These are phyloP conservation scores for Euplagia quadripunctaria DNA, from an alignment of 2,888 invertebrate species.

Conservation along the genomic window DNA sequence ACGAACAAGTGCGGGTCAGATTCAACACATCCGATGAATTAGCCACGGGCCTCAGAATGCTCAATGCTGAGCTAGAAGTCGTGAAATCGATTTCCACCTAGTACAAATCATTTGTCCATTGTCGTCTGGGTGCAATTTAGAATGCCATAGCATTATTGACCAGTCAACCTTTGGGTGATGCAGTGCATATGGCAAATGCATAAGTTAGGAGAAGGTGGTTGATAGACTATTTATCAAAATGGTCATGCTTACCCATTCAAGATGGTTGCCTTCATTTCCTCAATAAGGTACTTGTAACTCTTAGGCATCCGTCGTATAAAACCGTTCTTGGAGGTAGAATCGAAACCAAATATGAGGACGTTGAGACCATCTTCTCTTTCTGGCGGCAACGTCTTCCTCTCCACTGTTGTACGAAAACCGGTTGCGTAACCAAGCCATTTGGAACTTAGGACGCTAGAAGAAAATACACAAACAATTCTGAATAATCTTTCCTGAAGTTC, in stretches of 20 bases:
- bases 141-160: no score
- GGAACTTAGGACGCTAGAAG: slow-evolving; percentile 56
- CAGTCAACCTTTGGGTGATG: no score
- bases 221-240: not conserved
- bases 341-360: slow-evolving; percentile 95
- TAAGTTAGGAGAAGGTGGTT: no score
- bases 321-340: slow-evolving; percentile 94
- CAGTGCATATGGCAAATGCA: no score
- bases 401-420: slow-evolving; percentile 62
- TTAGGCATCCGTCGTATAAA: slow-evolving; percentile 93
- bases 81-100: no score
- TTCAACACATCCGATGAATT: no score
- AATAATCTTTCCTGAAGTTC: not conserved
- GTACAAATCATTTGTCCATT: no score
- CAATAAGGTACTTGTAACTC: slow-evolving; percentile 90
- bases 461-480: slow-evolving; percentile 1
- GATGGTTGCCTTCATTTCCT: slow-evolving; percentile 57
- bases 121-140: no score
- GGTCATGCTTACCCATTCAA: slow-evolving; percentile 46
- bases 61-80: no score
- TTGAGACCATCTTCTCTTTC: slow-evolving; percentile 77
- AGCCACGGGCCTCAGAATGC: no score
- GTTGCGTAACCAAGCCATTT: slow-evolving; percentile 70
- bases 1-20: no score
- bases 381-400: slow-evolving; percentile 34